Base-by-base conservation (phyloP, 2,888 invertebrate genomes). In the Coleophora deauratella region DNA sequence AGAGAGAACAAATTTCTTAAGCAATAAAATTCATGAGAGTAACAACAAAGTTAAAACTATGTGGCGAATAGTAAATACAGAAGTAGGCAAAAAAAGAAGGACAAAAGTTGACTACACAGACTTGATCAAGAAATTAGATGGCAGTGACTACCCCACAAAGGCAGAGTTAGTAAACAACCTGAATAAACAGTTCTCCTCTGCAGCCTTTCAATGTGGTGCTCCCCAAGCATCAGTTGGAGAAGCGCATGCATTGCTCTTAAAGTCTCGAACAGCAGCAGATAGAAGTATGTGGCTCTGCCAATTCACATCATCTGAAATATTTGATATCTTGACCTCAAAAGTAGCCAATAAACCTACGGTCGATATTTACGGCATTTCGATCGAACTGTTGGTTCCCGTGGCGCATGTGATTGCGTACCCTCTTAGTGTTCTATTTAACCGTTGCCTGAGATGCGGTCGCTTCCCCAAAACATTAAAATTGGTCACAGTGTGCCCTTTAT, bases 281-380 rank as follows among this genome's bases (percentile, higher is more conserved):
- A 31, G 27, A 4, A 35, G 37, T 7, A 9, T 40, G 10, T 9
- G 40, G 13, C 31, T 43, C 1, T 9, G 10, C 10, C 32, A 8
- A n/a, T 43, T 43, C 12, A 35, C 40, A 31, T 37, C 31, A 1
- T 2, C 15, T 1, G 35, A 37, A 39, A 15, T 42, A 9, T 33
- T 27, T 14, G 9, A 8, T 1, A 38, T 39, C 1, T 32, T 42
- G 8, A 35, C 27, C 3, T 33, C 3, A 21, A 35, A 32, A 32
- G 31, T 41, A 9, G 35, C 40, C 1, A 34, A 36, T 1, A 44
- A 40, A 35, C 32, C 41, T 12, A 45, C 38, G 2, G 37, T 35
- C 3, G 42, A 45, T 15, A 36, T 42, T 3, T 45, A 45, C n/a
- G 40, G 37, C 13, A 10, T 42, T 6, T 45, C 39, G 0, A 32